Conservation (phyloP, 1,140 invertebrate species). For the Chlorops oryzae region DNA sequence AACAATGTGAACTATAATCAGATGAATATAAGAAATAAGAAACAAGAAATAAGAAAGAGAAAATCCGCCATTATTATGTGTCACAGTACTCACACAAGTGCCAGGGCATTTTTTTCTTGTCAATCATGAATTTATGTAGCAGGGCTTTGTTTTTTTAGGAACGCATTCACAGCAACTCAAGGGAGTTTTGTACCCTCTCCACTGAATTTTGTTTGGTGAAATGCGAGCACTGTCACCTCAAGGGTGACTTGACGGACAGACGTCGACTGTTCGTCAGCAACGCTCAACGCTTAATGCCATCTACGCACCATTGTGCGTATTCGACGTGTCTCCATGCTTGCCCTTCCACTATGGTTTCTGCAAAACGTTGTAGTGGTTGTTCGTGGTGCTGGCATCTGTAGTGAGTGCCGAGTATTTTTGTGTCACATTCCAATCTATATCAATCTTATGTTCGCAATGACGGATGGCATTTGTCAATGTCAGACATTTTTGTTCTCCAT, state of each 20-base stretch:
- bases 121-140: no score
- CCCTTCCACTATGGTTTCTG: no score
- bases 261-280: constrained; percentile 34
- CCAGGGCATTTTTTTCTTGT: no score
- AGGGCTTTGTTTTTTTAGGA: no score
- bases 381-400: constrained; percentile 36
- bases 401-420: constrained; percentile 47
- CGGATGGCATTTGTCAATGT: constrained; percentile 49
- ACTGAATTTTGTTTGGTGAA: no score
- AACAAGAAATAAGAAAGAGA: constrained; percentile 35
- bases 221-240: no score
- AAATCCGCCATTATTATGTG: constrained; percentile 46
- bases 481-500: constrained; percentile 48
- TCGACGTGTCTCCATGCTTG: no score
- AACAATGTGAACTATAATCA: no score
- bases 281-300: constrained; percentile 44
- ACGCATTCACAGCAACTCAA: no score
- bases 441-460: constrained; percentile 49
- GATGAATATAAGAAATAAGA: constrained; percentile 4
- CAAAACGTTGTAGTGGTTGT: no score
- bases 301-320: constrained; percentile 25
- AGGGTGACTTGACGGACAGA: constrained; percentile 43
- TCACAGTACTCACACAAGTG: constrained; percentile 29
- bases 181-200: no score
- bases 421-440: constrained; percentile 49